phyloP scores from a whole-genome alignment of 2,797 vertebrate species.

The Anguilla pacifica region DNA sequence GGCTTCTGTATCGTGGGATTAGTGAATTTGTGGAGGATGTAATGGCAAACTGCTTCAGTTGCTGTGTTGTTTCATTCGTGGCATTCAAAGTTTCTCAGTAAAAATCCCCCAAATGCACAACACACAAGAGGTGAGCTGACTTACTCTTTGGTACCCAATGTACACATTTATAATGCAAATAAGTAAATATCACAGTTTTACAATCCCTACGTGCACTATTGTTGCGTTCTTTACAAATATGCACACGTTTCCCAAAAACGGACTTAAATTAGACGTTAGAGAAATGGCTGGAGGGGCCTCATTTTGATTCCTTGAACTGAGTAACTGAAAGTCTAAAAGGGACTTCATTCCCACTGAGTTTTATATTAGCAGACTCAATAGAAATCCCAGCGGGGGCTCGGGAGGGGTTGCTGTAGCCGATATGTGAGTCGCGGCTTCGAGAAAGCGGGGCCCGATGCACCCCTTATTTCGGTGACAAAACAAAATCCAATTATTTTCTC shows the following conservation, averaged over 20 bases:
- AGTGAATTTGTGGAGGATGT: background rate
- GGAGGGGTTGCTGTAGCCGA: conserved; percentile 46
- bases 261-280: background rate
- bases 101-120: background rate
- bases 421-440: conserved; percentile 45
- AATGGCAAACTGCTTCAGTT: background rate
- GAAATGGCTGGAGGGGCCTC: background rate
- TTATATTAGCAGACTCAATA: conserved; percentile 29
- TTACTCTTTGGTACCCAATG: background rate
- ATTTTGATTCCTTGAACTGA: conserved; percentile 6
- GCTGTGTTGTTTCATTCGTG: background rate
- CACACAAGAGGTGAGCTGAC: background rate
- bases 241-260: conserved; percentile 16
- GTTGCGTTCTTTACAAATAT: conserved; percentile 17
- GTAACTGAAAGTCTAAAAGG: conserved; percentile 26
- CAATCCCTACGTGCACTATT: conserved; percentile 12
- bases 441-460: conserved; percentile 37
- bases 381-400: conserved; percentile 49
- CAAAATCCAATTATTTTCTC: conserved; percentile 68
- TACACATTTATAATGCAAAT: background rate
- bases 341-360: conserved; percentile 41
- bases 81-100: background rate
- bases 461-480: conserved; percentile 50
- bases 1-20: background rate
- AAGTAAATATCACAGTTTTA: conserved; percentile 31